Conservation (phyloP, 2,888 invertebrate genomes). For the Trachelus troglodyta region DNA sequence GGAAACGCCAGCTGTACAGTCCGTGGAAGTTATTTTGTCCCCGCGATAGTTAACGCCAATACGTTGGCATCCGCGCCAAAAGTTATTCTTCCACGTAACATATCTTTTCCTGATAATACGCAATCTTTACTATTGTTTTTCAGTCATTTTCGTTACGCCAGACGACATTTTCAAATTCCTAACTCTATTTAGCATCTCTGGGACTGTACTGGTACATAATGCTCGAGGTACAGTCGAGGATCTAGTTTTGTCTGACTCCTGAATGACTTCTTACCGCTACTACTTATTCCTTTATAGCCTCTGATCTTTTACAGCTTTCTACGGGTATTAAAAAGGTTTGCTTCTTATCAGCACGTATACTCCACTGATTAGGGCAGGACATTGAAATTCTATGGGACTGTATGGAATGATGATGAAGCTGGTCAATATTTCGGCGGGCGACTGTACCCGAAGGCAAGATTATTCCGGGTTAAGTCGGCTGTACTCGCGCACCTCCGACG, state of each 20-base stretch:
- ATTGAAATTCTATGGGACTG: not conserved
- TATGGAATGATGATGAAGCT: not conserved
- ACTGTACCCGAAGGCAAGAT: slow-evolving; percentile 34
- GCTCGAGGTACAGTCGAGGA: not conserved
- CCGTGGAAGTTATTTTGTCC: slow-evolving; percentile 31
- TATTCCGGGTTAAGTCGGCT: slow-evolving; percentile 32
- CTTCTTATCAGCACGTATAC: not conserved
- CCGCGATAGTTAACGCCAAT: not conserved
- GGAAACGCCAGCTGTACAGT: slow-evolving; percentile 32
- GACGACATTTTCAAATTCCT: not conserved
- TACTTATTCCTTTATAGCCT: not conserved
- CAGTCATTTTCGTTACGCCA: not conserved
- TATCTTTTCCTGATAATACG: not conserved
- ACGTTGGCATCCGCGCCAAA: slow-evolving; percentile 25
- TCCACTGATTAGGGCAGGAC: not conserved
- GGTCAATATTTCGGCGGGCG: slow-evolving; percentile 39
- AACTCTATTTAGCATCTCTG: not conserved
- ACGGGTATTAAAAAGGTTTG: not conserved
- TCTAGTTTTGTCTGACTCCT: not conserved
- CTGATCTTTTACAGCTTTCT: not conserved
- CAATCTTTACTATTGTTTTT: not conserved
- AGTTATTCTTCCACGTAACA: not conserved
- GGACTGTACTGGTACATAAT: not conserved
- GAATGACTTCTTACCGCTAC: not conserved
- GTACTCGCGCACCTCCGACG: slow-evolving; percentile 38